Conservation (phyloP, 2,113 vertebrate genomes). For the Periophthalmodon schlosseri region DNA sequence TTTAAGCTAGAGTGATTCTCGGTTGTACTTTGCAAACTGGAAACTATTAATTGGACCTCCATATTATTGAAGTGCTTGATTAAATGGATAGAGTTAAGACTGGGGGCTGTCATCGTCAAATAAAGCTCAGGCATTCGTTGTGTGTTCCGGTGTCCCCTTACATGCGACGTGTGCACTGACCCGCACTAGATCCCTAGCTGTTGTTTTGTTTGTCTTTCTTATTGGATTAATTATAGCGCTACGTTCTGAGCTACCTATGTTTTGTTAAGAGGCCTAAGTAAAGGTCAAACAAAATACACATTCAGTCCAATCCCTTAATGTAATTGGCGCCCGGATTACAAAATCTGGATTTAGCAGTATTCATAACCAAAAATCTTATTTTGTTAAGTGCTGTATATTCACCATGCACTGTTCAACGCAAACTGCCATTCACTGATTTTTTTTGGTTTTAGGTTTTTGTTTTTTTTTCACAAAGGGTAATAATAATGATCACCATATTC, state of each 20-base stretch:
- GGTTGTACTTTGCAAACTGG: not conserved
- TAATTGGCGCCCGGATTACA: not conserved
- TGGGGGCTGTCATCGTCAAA: not conserved
- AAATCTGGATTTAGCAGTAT: too few species aligned
- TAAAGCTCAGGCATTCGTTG: constrained; percentile 6
- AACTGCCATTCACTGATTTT: too few species aligned
- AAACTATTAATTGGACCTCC: not conserved
- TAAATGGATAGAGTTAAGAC: not conserved
- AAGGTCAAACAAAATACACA: not conserved
- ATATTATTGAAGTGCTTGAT: not conserved
- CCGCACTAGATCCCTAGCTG: not conserved
- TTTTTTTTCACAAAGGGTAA: too few species aligned
- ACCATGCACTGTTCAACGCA: too few species aligned
- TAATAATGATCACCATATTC: too few species aligned
- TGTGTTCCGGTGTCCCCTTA: not conserved
- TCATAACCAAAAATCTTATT: too few species aligned
- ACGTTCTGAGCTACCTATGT: not conserved
- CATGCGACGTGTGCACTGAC: not conserved
- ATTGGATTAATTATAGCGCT: not conserved
- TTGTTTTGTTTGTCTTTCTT: not conserved
- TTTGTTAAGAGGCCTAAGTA: not conserved
- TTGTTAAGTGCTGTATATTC: too few species aligned
- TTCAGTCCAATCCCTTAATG: not conserved
- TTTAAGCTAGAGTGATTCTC: not conserved
- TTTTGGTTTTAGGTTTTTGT: too few species aligned